Base-by-base conservation (phyloP, 2,888 invertebrate genomes). In the Mimas tiliae region DNA sequence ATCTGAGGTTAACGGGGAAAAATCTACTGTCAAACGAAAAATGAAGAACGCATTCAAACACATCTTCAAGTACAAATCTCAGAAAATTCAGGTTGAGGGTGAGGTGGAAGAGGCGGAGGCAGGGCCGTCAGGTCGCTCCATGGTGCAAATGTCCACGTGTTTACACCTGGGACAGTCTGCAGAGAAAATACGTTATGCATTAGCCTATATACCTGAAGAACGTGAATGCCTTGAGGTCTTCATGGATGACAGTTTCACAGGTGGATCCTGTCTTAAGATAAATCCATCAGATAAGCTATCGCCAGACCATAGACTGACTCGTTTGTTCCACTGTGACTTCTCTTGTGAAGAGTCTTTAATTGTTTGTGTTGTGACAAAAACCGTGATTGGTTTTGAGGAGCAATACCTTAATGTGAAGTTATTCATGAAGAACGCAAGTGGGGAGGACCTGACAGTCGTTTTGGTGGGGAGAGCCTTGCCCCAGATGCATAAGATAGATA, bases 221-320 rank as follows among this genome's bases (percentile, higher is more conserved):
- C 69, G 70, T 6, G 83, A 83, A 62, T 94, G 94, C 66, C 72
- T 91, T 12, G 82, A 89, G 71, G 70, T 80, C 42, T 85, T 84
- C 73, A 86, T 83, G 50, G 85, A 85, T 0, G 94, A 94, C 69
- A 90, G 90, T 70, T 95, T 93, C 77, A 84, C 79, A 27, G 95
- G 95, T 16, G 95, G 95, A 33, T 86, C 91, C 0, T 94, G 94
- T 51, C 78, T 95, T 1, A 87, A 86, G 67, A 77, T 95, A 0
- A 77, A 89, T 64, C 91, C 89, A 1, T 82, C 88, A 0, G 91
- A 91, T 70, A 66, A 33, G 6, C 34, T 77, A 3, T 69, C 73
- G 21, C 45, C 68, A 0, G 78, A 76, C 12, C 86, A 83, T 68
- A 76, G 88, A 9, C 34, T 70, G 6, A 69, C 79, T 1, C 73